Percentiles rank a stretch among this genome's conserved stretches.
Evolutionary conservation across 2,113 vertebrate genomes (phyloP).

Genomic region (Macheiramphus alcinus): DNA sequence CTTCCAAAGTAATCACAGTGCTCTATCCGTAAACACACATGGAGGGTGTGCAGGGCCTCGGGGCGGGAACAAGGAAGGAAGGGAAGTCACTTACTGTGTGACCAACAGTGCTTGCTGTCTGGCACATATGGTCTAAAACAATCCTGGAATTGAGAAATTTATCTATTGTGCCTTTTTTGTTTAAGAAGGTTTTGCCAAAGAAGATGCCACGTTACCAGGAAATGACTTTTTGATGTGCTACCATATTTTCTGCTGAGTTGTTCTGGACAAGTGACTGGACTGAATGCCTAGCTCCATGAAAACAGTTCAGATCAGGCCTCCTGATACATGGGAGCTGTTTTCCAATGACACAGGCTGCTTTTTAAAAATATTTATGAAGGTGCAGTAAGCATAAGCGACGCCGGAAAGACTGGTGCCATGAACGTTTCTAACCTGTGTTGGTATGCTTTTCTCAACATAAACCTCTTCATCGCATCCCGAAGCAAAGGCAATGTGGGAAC

Average conservation of each 20-base stretch:
- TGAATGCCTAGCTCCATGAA: neutral
- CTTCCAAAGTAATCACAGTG: conserved; percentile 29
- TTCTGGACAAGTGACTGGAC: neutral
- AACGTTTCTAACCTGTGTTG: neutral
- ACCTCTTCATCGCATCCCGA: neutral
- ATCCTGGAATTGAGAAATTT: neutral
- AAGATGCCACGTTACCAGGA: conserved; percentile 40
- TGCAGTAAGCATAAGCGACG: neutral
- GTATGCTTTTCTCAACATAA: neutral
- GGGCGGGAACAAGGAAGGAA: neutral
- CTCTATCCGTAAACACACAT: neutral
- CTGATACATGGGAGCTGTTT: neutral
- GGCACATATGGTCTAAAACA: neutral
- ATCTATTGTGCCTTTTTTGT: neutral
- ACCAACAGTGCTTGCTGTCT: neutral
- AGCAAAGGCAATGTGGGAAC: neutral
- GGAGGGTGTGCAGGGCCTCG: neutral
- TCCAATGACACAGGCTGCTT: neutral
- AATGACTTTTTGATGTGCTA: neutral
- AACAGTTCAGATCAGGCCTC: neutral
- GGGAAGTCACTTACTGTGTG: neutral
- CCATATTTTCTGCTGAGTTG: neutral
- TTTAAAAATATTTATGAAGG: neutral
- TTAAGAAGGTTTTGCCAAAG: conserved; percentile 23
- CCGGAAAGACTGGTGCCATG: neutral